These are phyloP conservation scores for Drosophila suzukii DNA, from an alignment of 1,140 invertebrate genomes.

Conservation along the genomic window DNA sequence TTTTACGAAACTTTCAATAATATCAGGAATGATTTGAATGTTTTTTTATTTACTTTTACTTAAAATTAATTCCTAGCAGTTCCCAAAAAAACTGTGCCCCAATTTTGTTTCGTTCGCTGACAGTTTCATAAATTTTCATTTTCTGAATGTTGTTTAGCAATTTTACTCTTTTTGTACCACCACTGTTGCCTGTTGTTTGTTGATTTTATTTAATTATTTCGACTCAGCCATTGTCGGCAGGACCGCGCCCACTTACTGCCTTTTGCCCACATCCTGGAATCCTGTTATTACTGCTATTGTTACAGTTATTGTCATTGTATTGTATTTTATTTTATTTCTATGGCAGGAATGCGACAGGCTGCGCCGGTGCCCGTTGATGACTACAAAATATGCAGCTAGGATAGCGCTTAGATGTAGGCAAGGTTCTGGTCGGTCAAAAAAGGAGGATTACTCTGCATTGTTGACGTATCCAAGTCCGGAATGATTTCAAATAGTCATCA, in stretches of 20 bases:
- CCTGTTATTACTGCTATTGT: slow-evolving; percentile 69
- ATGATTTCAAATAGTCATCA: slow-evolving; percentile 17
- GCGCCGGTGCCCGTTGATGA: slow-evolving; percentile 2
- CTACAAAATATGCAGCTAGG: slow-evolving; percentile 28
- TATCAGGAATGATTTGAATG: slow-evolving; percentile 16
- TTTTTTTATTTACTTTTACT: neutral
- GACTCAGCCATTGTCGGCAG: slow-evolving; percentile 22
- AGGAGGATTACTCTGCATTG: slow-evolving; percentile 6
- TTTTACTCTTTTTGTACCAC: neutral
- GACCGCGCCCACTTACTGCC: neutral
- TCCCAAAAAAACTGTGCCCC: neutral
- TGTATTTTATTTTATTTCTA: slow-evolving; percentile 68
- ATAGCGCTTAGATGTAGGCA: neutral
- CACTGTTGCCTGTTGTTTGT: slow-evolving; percentile 27
- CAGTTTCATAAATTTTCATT: slow-evolving; percentile 58
- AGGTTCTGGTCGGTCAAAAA: neutral
- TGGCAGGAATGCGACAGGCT: slow-evolving; percentile 34
- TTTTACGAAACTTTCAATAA: neutral
- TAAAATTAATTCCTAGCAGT: slow-evolving; percentile 7
- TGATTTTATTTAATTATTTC: slow-evolving; percentile 74
- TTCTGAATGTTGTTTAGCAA: slow-evolving; percentile 42
- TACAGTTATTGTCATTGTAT: slow-evolving; percentile 71
- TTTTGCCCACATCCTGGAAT: slow-evolving; percentile 31
- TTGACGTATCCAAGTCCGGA: slow-evolving; percentile 12
- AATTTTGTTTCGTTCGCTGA: slow-evolving; percentile 18